These are phyloP conservation scores for Pandemis heparana DNA, from an alignment of 2,888 invertebrate species.

Conservation along the genomic window DNA sequence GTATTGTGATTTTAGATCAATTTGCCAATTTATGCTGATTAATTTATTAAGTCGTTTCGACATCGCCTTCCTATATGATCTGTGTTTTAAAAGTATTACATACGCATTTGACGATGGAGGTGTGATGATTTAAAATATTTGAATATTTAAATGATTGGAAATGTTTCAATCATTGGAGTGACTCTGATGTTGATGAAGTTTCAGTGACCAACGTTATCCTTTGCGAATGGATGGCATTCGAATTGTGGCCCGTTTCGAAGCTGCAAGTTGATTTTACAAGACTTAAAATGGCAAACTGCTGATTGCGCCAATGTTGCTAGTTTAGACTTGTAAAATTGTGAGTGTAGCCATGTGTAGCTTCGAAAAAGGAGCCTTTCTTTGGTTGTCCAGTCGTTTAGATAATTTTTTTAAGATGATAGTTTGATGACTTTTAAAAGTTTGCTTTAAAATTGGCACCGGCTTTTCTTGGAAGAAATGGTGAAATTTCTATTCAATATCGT, in stretches of 20 bases:
- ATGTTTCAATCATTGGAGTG: not conserved
- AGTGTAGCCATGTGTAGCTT: too few species aligned
- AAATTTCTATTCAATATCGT: not conserved
- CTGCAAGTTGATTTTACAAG: too few species aligned
- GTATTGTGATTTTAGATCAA: slow-evolving; percentile 19
- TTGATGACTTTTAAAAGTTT: not conserved
- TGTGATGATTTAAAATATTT: not conserved
- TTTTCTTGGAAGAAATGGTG: not conserved
- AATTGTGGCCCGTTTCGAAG: too few species aligned
- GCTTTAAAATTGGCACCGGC: not conserved
- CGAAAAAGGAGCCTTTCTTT: too few species aligned
- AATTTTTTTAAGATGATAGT: too few species aligned
- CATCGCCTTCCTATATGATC: slow-evolving; percentile 31
- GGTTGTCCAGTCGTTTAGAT: not conserved
- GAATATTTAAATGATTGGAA: too few species aligned
- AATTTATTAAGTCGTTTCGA: slow-evolving; percentile 13
- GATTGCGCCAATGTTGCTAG: too few species aligned
- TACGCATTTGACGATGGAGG: slow-evolving; percentile 1
- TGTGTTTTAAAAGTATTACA: slow-evolving; percentile 39
- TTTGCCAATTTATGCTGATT: slow-evolving; percentile 25
- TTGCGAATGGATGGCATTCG: not conserved
- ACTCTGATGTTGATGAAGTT: not conserved
- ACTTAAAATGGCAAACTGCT: too few species aligned
- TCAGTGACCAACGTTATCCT: not conserved
- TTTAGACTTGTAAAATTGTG: too few species aligned